Percentiles rank a stretch among this genome's conserved stretches.
Conservation (phyloP, 2,113 vertebrate species). For the Pholis gunnellus region DNA sequence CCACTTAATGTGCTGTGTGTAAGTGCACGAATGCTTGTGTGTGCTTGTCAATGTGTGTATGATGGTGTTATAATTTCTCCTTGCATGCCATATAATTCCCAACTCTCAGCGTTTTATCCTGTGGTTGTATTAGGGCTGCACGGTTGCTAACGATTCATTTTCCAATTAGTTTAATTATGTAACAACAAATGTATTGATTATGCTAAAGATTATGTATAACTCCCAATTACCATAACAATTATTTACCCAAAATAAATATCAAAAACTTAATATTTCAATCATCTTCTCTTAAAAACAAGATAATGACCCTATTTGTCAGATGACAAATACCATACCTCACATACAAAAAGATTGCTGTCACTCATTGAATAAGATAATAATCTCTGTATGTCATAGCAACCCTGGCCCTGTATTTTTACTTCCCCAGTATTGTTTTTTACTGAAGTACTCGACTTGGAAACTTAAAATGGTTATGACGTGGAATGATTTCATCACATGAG, state of each 20-base stretch:
- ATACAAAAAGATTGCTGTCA: not conserved
- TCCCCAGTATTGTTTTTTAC: not conserved
- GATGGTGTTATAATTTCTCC: constrained; percentile 5
- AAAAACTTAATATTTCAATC: not conserved
- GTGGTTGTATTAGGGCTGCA: not conserved
- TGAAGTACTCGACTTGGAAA: not conserved
- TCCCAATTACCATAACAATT: not conserved
- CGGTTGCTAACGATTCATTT: not conserved
- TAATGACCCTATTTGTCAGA: not conserved
- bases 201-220: not conserved
- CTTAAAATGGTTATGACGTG: not conserved
- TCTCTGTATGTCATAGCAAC: not conserved
- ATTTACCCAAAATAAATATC: not conserved
- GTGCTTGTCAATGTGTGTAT: constrained; percentile 37
- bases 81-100: not conserved
- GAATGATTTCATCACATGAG: not conserved
- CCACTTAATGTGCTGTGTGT: constrained; percentile 63
- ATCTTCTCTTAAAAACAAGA: not conserved
- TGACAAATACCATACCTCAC: no score
- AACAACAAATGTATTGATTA: not conserved
- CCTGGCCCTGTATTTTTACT: not conserved
- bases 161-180: not conserved
- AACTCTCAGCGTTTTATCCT: not conserved
- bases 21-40: constrained; percentile 12
- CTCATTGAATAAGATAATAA: not conserved